A percentile compares a stretch with the other conserved stretches of the same genome.
phyloP scores from a whole-genome alignment of 1,140 invertebrate species.

The Radopholus similis region DNA sequence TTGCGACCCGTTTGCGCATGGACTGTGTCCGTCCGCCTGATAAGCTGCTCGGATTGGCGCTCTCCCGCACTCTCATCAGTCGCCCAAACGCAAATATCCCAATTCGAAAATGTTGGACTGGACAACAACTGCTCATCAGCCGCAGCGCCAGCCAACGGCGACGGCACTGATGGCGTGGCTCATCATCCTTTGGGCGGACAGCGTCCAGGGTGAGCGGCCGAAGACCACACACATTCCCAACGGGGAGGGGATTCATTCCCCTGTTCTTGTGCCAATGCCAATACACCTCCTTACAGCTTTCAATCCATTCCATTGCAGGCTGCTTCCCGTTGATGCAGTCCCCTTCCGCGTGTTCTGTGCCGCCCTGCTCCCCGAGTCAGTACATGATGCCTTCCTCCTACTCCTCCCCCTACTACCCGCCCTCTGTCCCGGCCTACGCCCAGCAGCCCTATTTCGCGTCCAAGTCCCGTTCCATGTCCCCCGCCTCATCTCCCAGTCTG shows the following conservation, averaged over 20 bases:
- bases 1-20: conserved; percentile 15
- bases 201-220: neutral
- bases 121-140: no score
- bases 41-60: no score
- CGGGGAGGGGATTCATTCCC: conserved; percentile 4
- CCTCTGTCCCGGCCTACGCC: neutral
- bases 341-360: neutral
- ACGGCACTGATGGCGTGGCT: no score
- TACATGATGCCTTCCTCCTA: neutral
- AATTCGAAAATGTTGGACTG: no score
- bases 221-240: no score
- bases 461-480: conserved; percentile 14
- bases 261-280: neutral
- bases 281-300: neutral
- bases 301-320: neutral
- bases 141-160: no score
- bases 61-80: no score
- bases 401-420: neutral
- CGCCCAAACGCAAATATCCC: no score
- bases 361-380: no score
- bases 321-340: neutral
- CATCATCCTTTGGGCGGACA: no score
- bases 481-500: neutral
- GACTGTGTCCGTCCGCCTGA: conserved; percentile 8
- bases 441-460: neutral